These are phyloP conservation scores for Melanostoma mellinum DNA, from an alignment of 2,888 invertebrate genomes.

Conservation along the genomic window DNA sequence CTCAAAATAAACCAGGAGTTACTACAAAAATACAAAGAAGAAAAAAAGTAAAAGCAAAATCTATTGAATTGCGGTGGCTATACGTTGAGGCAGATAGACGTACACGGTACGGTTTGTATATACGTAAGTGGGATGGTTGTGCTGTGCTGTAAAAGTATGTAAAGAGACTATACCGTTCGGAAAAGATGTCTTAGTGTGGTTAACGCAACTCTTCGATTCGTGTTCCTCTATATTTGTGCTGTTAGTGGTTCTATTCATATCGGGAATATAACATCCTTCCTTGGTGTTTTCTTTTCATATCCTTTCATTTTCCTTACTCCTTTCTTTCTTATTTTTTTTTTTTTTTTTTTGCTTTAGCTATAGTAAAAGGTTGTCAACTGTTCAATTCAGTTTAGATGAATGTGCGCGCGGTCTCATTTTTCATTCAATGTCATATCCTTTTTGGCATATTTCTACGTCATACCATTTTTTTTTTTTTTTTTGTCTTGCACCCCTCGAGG, in stretches of 20 bases:
- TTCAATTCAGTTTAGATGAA: slow-evolving; percentile 70
- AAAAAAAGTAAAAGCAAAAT: slow-evolving; percentile 33
- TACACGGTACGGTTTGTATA: no score
- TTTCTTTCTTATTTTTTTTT: slow-evolving; percentile 9
- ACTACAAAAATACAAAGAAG: not conserved
- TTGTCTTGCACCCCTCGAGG: slow-evolving; percentile 39
- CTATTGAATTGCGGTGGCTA: slow-evolving; percentile 57
- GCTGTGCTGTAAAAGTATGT: slow-evolving; percentile 12
- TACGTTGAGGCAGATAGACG: slow-evolving; percentile 22
- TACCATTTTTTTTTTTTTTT: slow-evolving; percentile 35
- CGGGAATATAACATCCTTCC: slow-evolving; percentile 46
- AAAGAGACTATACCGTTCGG: not conserved
- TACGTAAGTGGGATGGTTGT: not conserved
- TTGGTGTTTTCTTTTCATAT: slow-evolving; percentile 55
- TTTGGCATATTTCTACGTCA: slow-evolving; percentile 66
- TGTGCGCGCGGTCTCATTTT: slow-evolving; percentile 70
- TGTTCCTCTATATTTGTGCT: slow-evolving; percentile 38
- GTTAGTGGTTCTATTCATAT: slow-evolving; percentile 62
- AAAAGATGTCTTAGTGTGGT: slow-evolving; percentile 19
- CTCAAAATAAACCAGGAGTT: slow-evolving; percentile 35
- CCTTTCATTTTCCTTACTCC: slow-evolving; percentile 29
- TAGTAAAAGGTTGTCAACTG: slow-evolving; percentile 71
- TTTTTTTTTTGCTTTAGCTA: slow-evolving; percentile 26
- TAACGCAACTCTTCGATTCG: slow-evolving; percentile 63
- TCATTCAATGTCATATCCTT: slow-evolving; percentile 73